phyloP scores from a whole-genome alignment of 2,113 vertebrate species.

The Pelvicachromis taeniatus region DNA sequence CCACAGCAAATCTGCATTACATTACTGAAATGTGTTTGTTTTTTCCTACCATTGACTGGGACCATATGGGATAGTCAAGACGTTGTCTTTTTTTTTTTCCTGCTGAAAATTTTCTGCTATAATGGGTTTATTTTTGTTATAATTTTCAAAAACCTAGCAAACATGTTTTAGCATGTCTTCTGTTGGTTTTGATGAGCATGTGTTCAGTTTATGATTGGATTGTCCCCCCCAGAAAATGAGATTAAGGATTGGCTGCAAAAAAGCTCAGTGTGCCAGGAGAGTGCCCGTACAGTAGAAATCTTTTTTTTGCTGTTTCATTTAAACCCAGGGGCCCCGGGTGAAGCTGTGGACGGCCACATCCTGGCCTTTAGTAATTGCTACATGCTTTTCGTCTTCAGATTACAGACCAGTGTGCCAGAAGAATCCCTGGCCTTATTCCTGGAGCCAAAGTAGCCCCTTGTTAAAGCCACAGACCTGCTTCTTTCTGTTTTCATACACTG shows the following conservation, averaged over 20 bases:
- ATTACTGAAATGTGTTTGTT: background rate
- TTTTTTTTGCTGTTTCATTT: slow-evolving; percentile 15
- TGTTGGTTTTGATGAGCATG: background rate
- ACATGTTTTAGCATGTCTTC: background rate
- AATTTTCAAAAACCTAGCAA: background rate
- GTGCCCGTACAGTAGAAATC: slow-evolving; percentile 2
- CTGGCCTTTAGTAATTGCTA: slow-evolving; percentile 71
- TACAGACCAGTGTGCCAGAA: slow-evolving; percentile 67
- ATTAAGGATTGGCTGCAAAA: background rate
- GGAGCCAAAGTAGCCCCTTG: slow-evolving; percentile 69
- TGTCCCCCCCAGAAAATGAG: background rate
- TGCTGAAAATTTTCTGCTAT: background rate
- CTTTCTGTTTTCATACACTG: slow-evolving; percentile 67
- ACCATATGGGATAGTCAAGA: background rate
- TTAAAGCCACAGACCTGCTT: slow-evolving; percentile 69
- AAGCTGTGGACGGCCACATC: slow-evolving; percentile 63
- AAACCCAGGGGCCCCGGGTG: slow-evolving; percentile 43
- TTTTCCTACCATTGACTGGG: background rate
- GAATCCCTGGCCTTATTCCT: slow-evolving; percentile 70
- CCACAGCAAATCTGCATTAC: background rate
- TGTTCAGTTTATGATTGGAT: background rate
- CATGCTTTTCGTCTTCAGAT: slow-evolving; percentile 71
- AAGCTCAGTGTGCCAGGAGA: background rate
- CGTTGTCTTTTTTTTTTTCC: background rate
- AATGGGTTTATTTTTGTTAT: background rate